Evolutionary conservation across 1,140 invertebrate genomes (phyloP).

Genomic region (silkworm (Bombyx mori)): ASM3026992v2 NC_085131.1:8358501-8359000

Average conservation of each 20-base stretch:
- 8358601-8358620: conserved; percentile 17
- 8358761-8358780: conserved; percentile 21
- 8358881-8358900: conserved; percentile 31
- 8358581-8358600: not conserved
- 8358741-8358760: conserved; percentile 11
- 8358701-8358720: conserved; percentile 9
- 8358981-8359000: too few species aligned
- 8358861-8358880: conserved; percentile 16
- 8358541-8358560: conserved; percentile 43
- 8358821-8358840: not conserved
- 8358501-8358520: conserved; percentile 46
- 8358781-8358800: conserved; percentile 2
- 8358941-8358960: too few species aligned
- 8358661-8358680: conserved; percentile 7
- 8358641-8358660: conserved; percentile 6
- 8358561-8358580: conserved; percentile 11
- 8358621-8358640: conserved; percentile 7
- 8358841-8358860: conserved; percentile 7
- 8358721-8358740: conserved; percentile 11
- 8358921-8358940: conserved; percentile 12
- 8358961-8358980: too few species aligned
- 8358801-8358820: too few species aligned
- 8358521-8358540: conserved; percentile 35
- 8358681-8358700: not conserved
- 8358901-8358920: conserved; percentile 31